Percentiles rank a stretch among this genome's conserved stretches.
Evolutionary conservation across 2,113 vertebrate genomes (phyloP).

Genomic region (Recurvirostra avosetta): DNA sequence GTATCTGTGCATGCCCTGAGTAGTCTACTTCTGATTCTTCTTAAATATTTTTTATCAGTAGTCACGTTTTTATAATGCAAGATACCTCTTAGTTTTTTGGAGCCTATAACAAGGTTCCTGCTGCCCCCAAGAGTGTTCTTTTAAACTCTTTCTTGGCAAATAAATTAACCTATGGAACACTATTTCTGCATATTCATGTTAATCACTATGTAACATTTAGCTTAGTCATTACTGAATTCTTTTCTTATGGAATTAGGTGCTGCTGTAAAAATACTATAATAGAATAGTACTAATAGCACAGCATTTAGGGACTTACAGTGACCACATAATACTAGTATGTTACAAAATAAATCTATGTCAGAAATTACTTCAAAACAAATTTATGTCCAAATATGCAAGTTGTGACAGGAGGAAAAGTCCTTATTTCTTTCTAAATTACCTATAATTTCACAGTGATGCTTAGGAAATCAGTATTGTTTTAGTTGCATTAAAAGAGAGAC

Average conservation of each 20-base stretch:
- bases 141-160: not conserved
- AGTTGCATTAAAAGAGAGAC: not conserved
- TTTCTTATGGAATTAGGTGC: not conserved
- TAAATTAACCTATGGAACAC: not conserved
- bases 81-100: not conserved
- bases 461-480: not conserved
- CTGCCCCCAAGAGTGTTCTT: not conserved
- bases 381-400: not conserved
- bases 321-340: not conserved
- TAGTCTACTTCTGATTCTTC: not conserved
- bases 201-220: not conserved
- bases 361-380: not conserved
- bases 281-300: not conserved
- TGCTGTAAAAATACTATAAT: not conserved
- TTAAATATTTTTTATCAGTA: not conserved
- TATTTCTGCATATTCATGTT: not conserved
- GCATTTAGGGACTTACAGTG: not conserved
- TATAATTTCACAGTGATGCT: not conserved
- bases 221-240: not conserved
- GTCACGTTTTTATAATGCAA: not conserved
- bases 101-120: not conserved
- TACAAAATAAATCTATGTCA: not conserved
- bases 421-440: not conserved
- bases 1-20: not conserved
- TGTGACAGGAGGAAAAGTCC: not conserved